Conservation (phyloP, 2,113 vertebrate genomes). For the Crotalus helleri region DNA sequence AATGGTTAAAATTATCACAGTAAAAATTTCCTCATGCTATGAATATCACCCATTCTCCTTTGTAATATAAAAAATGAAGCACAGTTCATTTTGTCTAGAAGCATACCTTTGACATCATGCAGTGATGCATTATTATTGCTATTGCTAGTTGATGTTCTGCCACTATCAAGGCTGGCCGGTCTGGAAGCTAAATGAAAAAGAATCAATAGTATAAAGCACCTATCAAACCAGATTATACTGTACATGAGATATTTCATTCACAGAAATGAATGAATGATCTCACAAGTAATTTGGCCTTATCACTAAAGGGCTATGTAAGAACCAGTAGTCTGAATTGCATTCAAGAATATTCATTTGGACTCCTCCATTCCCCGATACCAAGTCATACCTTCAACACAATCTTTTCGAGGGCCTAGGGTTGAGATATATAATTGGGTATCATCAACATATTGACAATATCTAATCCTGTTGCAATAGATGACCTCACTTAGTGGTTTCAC, state of each 20-base stretch:
- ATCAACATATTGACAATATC: neutral
- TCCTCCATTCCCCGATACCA: neutral
- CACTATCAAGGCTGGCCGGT: constrained; percentile 96
- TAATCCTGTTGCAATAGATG: neutral
- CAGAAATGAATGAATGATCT: constrained; percentile 58
- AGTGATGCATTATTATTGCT: constrained; percentile 95
- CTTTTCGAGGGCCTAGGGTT: neutral
- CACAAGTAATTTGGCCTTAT: constrained; percentile 66
- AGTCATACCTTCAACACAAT: neutral
- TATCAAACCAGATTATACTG: constrained; percentile 53
- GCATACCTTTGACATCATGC: constrained; percentile 92
- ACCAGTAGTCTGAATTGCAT: neutral
- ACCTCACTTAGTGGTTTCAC: neutral
- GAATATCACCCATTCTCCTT: constrained; percentile 16
- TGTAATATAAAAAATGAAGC: constrained; percentile 37
- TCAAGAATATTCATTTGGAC: neutral
- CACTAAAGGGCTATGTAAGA: neutral
- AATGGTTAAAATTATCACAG: constrained; percentile 32
- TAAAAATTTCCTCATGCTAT: constrained; percentile 9
- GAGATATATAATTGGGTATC: neutral
- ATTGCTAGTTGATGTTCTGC: constrained; percentile 93
- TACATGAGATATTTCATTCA: constrained; percentile 64
- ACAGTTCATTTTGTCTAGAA: constrained; percentile 59
- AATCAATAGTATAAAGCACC: constrained; percentile 67
- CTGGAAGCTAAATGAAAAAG: constrained; percentile 84